A percentile compares a stretch with the other conserved stretches of the same genome.
phyloP scores from a whole-genome alignment of 2,113 vertebrate genomes.

The Rynchops niger region DNA sequence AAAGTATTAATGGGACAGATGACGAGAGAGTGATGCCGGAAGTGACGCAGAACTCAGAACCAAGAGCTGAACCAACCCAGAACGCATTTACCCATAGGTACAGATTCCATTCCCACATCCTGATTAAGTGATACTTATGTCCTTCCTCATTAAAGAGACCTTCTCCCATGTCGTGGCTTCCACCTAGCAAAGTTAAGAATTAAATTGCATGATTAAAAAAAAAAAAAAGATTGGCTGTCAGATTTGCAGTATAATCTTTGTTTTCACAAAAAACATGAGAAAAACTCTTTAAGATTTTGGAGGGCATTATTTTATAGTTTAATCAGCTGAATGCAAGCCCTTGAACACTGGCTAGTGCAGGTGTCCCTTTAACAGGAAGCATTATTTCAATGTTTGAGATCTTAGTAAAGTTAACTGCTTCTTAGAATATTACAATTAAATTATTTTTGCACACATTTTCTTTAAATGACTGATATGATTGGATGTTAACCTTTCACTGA shows the following conservation, averaged over 20 bases:
- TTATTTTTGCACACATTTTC: neutral
- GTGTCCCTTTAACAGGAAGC: neutral
- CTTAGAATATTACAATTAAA: neutral
- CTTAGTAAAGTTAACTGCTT: conserved; percentile 16
- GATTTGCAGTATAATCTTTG: neutral
- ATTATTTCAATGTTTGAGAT: conserved; percentile 1
- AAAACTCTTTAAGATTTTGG: neutral
- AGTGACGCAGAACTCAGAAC: conserved; percentile 82
- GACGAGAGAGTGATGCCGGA: conserved; percentile 82
- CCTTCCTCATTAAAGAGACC: conserved; percentile 16
- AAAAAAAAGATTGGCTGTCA: neutral
- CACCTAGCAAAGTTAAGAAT: neutral
- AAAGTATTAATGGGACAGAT: conserved; percentile 94
- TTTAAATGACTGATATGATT: neutral
- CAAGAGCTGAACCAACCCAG: conserved; percentile 88
- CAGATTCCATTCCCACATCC: conserved; percentile 76
- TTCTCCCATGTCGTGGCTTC: neutral
- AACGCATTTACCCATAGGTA: conserved; percentile 95
- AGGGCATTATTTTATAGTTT: neutral
- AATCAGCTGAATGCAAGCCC: neutral
- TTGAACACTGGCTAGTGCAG: neutral
- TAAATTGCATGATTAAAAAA: neutral
- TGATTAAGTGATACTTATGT: conserved; percentile 72
- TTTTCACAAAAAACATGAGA: neutral
- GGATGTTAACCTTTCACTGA: neutral